These are phyloP conservation scores for Elmis aenea DNA, from an alignment of 2,888 invertebrate genomes.

Conservation along the genomic window DNA sequence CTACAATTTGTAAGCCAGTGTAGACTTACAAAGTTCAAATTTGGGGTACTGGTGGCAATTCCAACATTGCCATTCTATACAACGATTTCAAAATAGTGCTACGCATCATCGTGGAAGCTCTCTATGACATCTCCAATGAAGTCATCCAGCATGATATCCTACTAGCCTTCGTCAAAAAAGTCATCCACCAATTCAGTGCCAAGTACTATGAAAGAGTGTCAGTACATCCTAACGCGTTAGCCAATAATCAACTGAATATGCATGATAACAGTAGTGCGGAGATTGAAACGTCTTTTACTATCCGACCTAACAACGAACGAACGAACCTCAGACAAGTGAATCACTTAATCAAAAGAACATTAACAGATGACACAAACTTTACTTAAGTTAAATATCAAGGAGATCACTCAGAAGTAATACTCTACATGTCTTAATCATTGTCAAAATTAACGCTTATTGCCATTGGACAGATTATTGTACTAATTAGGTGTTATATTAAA, in stretches of 20 bases:
- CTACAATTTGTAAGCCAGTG: background rate
- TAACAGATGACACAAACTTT: conserved; percentile 1
- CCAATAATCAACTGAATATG: conserved; percentile 5
- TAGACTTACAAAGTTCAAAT: background rate
- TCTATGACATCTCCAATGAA: conserved; percentile 3
- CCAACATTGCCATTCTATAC: too few relatives aligned
- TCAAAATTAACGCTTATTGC: too few relatives aligned
- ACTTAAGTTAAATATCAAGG: background rate
- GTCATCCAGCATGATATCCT: conserved; percentile 6
- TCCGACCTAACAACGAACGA: conserved; percentile 1
- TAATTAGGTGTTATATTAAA: too few relatives aligned
- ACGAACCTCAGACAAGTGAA: too few relatives aligned
- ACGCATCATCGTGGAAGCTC: conserved; percentile 1
- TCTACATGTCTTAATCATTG: conserved; percentile 7
- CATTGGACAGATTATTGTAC: too few relatives aligned
- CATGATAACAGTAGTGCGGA: conserved; percentile 4
- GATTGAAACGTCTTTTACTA: conserved; percentile 4
- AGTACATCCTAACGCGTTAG: conserved; percentile 6
- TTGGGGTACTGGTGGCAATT: background rate
- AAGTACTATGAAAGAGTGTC: conserved; percentile 6
- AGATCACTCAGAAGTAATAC: conserved; percentile 1
- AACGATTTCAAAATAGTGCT: too few relatives aligned
- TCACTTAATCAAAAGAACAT: too few relatives aligned
- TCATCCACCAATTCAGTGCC: conserved; percentile 3
- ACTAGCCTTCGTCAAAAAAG: conserved; percentile 5